phyloP scores from a whole-genome alignment of 2,113 vertebrate species.

The Edolisoma coerulescens region DNA sequence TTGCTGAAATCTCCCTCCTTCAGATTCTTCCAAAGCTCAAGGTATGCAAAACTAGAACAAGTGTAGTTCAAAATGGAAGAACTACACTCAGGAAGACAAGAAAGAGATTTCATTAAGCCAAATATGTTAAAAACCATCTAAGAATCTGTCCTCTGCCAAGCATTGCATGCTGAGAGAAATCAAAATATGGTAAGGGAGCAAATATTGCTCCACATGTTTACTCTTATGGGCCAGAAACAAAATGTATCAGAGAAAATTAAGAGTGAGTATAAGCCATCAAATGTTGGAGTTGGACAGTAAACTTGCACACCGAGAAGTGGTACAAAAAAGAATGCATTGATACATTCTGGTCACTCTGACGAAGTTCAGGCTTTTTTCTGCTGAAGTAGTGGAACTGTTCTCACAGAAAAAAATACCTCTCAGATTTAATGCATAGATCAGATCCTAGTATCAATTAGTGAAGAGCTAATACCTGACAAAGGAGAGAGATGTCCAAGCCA shows the following conservation, averaged over 20 bases:
- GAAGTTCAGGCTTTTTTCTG: neutral
- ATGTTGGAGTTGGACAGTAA: neutral
- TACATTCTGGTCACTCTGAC: neutral
- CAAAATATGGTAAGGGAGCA: neutral
- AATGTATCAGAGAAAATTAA: neutral
- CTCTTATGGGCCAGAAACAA: neutral
- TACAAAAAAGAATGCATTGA: neutral
- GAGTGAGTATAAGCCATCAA: neutral
- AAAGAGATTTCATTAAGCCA: neutral
- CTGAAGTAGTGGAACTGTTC: neutral
- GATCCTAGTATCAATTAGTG: neutral
- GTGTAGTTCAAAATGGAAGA: neutral
- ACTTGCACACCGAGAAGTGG: neutral
- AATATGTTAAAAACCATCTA: neutral
- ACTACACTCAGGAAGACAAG: neutral
- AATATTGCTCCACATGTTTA: neutral
- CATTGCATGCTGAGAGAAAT: neutral
- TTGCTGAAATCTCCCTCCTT: neutral
- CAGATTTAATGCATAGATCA: neutral
- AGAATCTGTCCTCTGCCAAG: neutral
- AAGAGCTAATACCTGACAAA: neutral
- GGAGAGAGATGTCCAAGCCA: neutral
- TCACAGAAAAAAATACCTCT: neutral
- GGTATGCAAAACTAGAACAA: neutral
- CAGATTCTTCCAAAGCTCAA: neutral